These are phyloP conservation scores for Bugulina stolonifera DNA, from an alignment of 2,888 invertebrate species.

Conservation along the genomic window DNA sequence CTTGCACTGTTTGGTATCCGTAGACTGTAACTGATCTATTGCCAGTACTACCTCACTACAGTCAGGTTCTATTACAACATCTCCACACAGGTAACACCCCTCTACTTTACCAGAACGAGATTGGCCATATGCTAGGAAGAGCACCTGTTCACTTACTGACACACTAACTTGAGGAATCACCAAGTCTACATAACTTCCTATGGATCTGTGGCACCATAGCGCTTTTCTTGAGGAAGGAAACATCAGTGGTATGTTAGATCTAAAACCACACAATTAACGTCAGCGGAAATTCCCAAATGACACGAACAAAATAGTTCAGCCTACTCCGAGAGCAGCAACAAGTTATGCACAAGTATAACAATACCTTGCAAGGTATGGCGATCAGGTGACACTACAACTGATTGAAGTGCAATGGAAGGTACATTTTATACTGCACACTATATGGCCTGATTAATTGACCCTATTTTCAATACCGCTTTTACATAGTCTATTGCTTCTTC, in stretches of 20 bases:
- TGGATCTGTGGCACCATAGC: conserved; percentile 44
- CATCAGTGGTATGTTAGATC: conserved; percentile 30
- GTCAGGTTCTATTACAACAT: conserved; percentile 1
- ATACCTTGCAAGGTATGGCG: too few species aligned
- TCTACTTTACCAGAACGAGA: neutral
- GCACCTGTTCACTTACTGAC: conserved; percentile 11
- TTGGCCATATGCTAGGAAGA: conserved; percentile 22
- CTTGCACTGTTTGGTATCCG: neutral
- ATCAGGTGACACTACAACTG: too few species aligned
- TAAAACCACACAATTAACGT: too few species aligned
- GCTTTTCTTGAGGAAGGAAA: conserved; percentile 45
- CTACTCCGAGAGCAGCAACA: too few species aligned
- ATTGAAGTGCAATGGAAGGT: too few species aligned
- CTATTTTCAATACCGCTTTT: too few species aligned
- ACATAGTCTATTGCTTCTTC: too few species aligned
- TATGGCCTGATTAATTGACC: too few species aligned
- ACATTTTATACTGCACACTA: too few species aligned
- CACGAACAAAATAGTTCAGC: too few species aligned
- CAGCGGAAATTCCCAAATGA: too few species aligned
- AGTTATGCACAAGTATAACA: too few species aligned
- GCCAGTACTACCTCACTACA: conserved; percentile 5
- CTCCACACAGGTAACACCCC: neutral
- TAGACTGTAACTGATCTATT: neutral
- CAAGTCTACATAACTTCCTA: conserved; percentile 37
- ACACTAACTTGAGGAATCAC: conserved; percentile 36